Conservation (phyloP, 2,113 vertebrate species). For the Phylloscopus whistleri region DNA sequence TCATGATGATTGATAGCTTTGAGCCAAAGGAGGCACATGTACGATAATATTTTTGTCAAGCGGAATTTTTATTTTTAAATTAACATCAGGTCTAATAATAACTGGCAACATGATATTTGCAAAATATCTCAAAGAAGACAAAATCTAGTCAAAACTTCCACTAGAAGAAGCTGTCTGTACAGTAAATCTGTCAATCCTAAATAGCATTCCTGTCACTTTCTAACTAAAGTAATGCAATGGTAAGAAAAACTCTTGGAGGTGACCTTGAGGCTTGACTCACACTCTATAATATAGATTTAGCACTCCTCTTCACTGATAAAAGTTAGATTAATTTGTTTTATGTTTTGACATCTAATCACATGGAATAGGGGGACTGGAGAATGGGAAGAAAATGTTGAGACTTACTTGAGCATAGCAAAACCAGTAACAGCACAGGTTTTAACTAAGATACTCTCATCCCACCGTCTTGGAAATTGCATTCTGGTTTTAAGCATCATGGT, state of each 20-base stretch:
- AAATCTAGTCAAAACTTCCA: slow-evolving; percentile 7
- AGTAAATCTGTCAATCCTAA: not conserved
- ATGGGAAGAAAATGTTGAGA: not conserved
- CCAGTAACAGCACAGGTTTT: not conserved
- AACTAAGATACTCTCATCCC: not conserved
- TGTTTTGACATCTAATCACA: not conserved
- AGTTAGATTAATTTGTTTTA: not conserved
- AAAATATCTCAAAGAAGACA: slow-evolving; percentile 16
- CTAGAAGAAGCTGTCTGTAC: not conserved
- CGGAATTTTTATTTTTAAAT: slow-evolving; percentile 48
- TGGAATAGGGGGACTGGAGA: not conserved
- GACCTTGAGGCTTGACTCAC: not conserved
- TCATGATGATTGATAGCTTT: not conserved
- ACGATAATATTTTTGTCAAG: not conserved
- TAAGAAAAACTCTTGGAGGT: not conserved
- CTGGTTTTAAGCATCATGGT: not conserved
- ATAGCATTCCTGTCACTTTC: not conserved
- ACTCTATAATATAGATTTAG: not conserved
- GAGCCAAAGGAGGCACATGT: not conserved
- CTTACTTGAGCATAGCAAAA: not conserved
- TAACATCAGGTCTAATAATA: slow-evolving; percentile 14
- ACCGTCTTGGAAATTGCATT: not conserved
- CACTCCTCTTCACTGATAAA: not conserved
- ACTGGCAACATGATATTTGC: slow-evolving; percentile 27
- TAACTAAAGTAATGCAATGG: not conserved